phyloP scores from a whole-genome alignment of 2,888 invertebrate genomes.

The Zeuzera pyrina region DNA sequence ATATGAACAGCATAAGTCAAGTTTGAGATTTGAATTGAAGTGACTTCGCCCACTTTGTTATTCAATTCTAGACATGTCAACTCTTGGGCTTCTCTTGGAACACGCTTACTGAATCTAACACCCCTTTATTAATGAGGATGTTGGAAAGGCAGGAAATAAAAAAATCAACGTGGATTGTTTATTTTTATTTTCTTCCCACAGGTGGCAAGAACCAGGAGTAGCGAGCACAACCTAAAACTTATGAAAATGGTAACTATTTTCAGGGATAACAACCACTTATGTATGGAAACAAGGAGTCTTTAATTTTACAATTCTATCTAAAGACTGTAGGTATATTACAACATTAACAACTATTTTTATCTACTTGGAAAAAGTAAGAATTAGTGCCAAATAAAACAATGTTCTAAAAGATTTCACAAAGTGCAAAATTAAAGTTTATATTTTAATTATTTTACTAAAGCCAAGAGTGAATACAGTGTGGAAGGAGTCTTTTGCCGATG shows the following conservation, averaged over 20 bases:
- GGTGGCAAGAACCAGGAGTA: conserved; percentile 68
- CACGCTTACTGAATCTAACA: too few species aligned
- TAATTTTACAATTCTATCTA: not conserved
- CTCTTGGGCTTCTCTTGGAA: too few species aligned
- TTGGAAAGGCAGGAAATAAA: too few species aligned
- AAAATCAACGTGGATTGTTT: conserved; percentile 42
- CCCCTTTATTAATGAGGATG: too few species aligned
- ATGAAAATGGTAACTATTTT: conserved; percentile 70
- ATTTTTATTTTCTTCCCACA: conserved; percentile 64
- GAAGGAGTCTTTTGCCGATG: too few species aligned
- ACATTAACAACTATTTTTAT: not conserved
- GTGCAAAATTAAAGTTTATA: too few species aligned
- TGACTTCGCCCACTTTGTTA: conserved; percentile 61
- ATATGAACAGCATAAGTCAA: conserved; percentile 31
- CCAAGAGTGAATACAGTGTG: too few species aligned
- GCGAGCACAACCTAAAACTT: conserved; percentile 59
- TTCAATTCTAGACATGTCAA: conserved; percentile 36
- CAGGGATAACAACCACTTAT: conserved; percentile 57
- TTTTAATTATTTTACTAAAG: too few species aligned
- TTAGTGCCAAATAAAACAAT: conserved; percentile 1
- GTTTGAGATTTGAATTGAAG: conserved; percentile 45
- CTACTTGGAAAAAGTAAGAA: not conserved
- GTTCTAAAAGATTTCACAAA: not conserved
- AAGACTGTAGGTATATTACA: not conserved
- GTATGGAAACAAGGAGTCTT: conserved; percentile 24